Conservation (phyloP, 2,888 invertebrate genomes). For the Cosmopolites sordidus region DNA sequence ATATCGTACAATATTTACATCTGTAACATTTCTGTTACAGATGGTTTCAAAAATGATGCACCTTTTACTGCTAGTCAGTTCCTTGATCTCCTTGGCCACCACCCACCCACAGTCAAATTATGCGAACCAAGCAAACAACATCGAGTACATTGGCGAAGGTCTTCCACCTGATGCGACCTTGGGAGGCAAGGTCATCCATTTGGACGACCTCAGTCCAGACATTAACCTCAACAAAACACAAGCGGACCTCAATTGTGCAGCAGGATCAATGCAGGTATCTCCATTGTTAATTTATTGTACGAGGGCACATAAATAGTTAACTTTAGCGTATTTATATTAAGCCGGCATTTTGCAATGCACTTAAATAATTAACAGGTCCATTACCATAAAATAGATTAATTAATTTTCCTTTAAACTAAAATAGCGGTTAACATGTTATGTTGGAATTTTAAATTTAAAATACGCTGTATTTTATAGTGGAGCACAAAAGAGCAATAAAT, state of each 20-base stretch:
- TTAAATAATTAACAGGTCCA: too few relatives aligned
- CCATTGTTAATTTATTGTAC: too few relatives aligned
- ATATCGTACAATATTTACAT: too few relatives aligned
- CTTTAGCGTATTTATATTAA: too few relatives aligned
- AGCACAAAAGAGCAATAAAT: too few relatives aligned
- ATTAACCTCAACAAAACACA: conserved; percentile 85
- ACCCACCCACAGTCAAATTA: conserved; percentile 70
- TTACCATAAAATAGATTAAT: too few relatives aligned
- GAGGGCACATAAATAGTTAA: too few relatives aligned
- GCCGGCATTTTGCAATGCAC: too few relatives aligned
- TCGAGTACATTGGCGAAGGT: conserved; percentile 76
- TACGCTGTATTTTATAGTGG: too few relatives aligned
- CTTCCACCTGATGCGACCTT: conserved; percentile 80
- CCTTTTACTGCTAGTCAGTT: not conserved
- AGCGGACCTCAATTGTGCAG: conserved; percentile 84
- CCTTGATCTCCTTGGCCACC: conserved; percentile 1
- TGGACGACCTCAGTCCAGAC: conserved; percentile 81
- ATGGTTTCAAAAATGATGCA: not conserved
- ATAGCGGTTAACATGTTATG: too few relatives aligned
- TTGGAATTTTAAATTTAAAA: too few relatives aligned
- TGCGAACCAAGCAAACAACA: conserved; percentile 80
- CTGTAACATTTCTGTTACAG: not conserved
- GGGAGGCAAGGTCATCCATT: conserved; percentile 82
- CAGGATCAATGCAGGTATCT: conserved; percentile 69
- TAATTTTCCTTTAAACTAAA: too few relatives aligned